A percentile compares a stretch with the other conserved stretches of the same genome.
These are phyloP conservation scores for Schizopygopsis pylzovi DNA, from an alignment of 2,797 vertebrate genomes.

Conservation along the genomic window DNA sequence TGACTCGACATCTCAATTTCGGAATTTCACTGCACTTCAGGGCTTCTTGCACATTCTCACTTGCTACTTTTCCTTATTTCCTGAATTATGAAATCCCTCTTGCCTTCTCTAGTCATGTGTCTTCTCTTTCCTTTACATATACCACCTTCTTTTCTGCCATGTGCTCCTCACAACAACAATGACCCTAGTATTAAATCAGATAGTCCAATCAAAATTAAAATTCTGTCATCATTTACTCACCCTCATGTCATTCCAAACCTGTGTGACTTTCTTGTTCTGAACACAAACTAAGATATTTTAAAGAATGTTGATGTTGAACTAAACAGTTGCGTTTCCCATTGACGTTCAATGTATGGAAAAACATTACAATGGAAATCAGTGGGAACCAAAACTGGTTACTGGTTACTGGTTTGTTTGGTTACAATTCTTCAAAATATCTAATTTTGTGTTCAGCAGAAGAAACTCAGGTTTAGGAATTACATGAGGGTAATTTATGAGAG, in stretches of 20 bases:
- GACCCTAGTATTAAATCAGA: background rate
- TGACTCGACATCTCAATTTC: conserved; percentile 49
- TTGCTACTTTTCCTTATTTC: background rate
- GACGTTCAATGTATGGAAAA: background rate
- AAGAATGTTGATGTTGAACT: background rate
- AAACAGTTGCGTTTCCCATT: background rate
- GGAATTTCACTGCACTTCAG: conserved; percentile 26
- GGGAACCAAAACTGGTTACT: background rate
- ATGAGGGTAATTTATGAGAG: background rate
- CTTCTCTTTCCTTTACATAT: background rate
- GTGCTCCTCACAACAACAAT: background rate
- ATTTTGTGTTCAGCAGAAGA: background rate
- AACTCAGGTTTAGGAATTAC: background rate
- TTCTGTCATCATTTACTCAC: background rate
- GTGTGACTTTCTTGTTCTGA: background rate
- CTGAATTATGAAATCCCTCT: background rate
- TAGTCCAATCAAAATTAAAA: background rate
- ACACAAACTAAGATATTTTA: background rate
- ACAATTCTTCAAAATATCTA: background rate
- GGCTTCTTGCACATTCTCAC: background rate
- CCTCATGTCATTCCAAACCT: background rate
- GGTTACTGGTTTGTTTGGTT: background rate
- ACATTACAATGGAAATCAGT: background rate
- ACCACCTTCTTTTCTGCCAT: background rate
- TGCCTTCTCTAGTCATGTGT: background rate